These are phyloP conservation scores for Volucella bombylans DNA, from an alignment of 2,888 invertebrate species.

Conservation along the genomic window DNA sequence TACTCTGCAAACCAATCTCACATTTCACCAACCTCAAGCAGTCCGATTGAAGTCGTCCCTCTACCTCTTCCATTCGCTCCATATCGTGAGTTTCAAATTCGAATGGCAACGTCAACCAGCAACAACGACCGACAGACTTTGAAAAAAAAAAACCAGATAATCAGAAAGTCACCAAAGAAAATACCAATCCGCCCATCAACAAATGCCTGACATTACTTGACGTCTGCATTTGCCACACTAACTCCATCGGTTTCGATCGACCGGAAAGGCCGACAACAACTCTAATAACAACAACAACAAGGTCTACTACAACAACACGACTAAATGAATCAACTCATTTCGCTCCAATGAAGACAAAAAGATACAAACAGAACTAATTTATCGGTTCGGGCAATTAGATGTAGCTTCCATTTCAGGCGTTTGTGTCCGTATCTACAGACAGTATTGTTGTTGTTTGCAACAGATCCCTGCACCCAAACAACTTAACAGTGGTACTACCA, in stretches of 20 bases:
- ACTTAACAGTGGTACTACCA: neutral
- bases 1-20: constrained; percentile 38
- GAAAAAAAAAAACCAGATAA: constrained; percentile 14
- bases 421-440: constrained; percentile 43
- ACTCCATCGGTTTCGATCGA: constrained; percentile 44
- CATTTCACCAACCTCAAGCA: constrained; percentile 35
- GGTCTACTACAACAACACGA: constrained; percentile 33
- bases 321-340: constrained; percentile 73
- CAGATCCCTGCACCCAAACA: constrained; percentile 51
- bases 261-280: constrained; percentile 66
- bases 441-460: neutral
- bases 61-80: neutral
- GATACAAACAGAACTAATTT: constrained; percentile 67
- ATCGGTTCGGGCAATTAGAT: constrained; percentile 72
- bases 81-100: constrained; percentile 15
- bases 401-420: constrained; percentile 71
- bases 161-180: constrained; percentile 42
- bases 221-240: constrained; percentile 74
- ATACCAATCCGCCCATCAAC: constrained; percentile 73
- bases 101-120: too few species aligned
- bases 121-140: too few species aligned
- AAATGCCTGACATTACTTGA: constrained; percentile 72
- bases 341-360: constrained; percentile 60
- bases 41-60: constrained; percentile 36
- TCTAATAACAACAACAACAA: constrained; percentile 21